Base-by-base conservation (phyloP, 2,797 vertebrate genomes). In the Nyctibius grandis region DNA sequence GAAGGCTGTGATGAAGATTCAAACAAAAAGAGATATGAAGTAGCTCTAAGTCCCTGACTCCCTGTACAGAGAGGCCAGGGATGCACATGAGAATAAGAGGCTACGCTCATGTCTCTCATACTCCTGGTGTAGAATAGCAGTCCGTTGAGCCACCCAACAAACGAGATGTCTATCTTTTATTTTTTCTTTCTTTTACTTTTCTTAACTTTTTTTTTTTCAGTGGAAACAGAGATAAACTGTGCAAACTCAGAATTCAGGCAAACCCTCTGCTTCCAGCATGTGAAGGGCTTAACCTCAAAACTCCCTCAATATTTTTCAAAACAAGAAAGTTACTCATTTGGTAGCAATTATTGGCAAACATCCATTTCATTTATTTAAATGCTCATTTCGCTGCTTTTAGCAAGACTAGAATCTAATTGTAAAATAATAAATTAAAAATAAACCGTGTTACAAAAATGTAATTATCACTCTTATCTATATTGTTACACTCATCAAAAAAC, bases 41-140 rank as follows among this genome's bases (percentile, higher is more conserved):
- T 10, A 89, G 13, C 17, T 82, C 29, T 7, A 45, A 36, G 44
- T 64, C 33, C 13, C n/a, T 73, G 69, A 33, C 20, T 21, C 5
- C 3, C 11, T 72, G 23, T 38, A 60, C 45, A 72, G n/a, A 60
- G 15, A 59, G 40, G 12, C 21, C 7, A 8, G 31, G 33, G 12
- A 42, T 36, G 31, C 36, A 19, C 20, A 38, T 6, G 42, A 68
- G 15, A 75, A 51, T 40, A 29, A 81, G 15, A 61, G 54, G 28
- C 12, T 70, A 28, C 0, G 0, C 73, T 78, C 15, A 12, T 38
- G 12, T 42, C 33, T 31, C 36, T 1, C 5, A 25, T 22, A 9
- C 5, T 79, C 25, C n/a, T 29, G 22, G 34, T 76, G 33, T 13
- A 88, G 54, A 88, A 42, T 11, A 20, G 18, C 19, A 70, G 48